Percentiles rank a stretch among this genome's conserved stretches.
Evolutionary conservation across 2,797 vertebrate species (phyloP).

Genomic region (Pangasius krempfi): DNA sequence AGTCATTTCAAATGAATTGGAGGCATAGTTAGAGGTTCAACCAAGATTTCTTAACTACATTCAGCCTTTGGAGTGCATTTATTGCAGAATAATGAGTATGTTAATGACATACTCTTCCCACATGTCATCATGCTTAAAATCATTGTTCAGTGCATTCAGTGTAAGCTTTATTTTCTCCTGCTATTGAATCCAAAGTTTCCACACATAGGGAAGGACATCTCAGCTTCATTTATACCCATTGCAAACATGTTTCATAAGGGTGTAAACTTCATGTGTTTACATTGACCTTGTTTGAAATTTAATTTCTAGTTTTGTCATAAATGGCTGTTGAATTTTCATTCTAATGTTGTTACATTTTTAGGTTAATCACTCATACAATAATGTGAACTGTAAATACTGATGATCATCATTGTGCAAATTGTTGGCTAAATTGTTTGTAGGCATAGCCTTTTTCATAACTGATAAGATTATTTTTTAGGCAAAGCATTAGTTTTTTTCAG

Average conservation of each 20-base stretch:
- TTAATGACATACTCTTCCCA: slow-evolving; percentile 36
- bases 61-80: slow-evolving; percentile 36
- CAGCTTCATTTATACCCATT: not conserved
- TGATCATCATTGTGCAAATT: not conserved
- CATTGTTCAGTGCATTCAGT: slow-evolving; percentile 49
- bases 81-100: slow-evolving; percentile 46
- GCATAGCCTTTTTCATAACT: not conserved
- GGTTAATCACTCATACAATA: not conserved
- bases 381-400: not conserved
- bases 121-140: slow-evolving; percentile 25
- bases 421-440: not conserved
- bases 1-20: slow-evolving; percentile 38
- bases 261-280: not conserved
- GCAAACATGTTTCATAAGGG: not conserved
- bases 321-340: not conserved
- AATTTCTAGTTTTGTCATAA: not conserved
- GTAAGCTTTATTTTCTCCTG: slow-evolving; percentile 43
- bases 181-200: slow-evolving; percentile 22
- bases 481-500: not conserved
- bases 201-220: not conserved
- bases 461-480: not conserved
- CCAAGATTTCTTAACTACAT: slow-evolving; percentile 40
- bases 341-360: not conserved
- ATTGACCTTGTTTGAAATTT: not conserved
- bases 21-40: slow-evolving; percentile 47